Evolutionary conservation across 1,140 invertebrate genomes (phyloP).

Genomic region (Zaprionus camerounensis): DNA sequence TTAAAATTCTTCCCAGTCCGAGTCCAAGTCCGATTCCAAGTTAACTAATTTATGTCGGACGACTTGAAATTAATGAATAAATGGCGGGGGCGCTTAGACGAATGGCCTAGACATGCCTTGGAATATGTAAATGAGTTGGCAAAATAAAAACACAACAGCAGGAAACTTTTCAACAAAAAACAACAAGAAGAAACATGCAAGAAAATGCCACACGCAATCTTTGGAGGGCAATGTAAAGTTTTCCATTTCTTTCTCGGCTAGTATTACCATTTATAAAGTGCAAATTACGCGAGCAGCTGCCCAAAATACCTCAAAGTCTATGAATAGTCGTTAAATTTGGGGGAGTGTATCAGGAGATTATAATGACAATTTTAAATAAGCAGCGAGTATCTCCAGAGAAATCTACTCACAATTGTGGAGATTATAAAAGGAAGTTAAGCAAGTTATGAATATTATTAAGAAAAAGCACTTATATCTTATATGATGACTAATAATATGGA

Average conservation of each 20-base stretch:
- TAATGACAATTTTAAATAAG: slow-evolving; percentile 35
- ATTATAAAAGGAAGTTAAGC: slow-evolving; percentile 2
- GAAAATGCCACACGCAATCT: slow-evolving; percentile 74
- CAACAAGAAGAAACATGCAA: slow-evolving; percentile 53
- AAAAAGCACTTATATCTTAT: not conserved
- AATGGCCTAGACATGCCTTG: slow-evolving; percentile 60
- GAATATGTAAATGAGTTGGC: slow-evolving; percentile 75
- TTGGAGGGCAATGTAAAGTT: slow-evolving; percentile 76
- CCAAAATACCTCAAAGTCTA: slow-evolving; percentile 40
- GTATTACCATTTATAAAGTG: slow-evolving; percentile 65
- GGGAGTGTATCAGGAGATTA: slow-evolving; percentile 34
- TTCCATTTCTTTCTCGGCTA: slow-evolving; percentile 37
- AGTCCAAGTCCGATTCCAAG: slow-evolving; percentile 60
- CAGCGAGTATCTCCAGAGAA: slow-evolving; percentile 1
- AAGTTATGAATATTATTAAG: not conserved
- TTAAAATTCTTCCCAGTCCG: slow-evolving; percentile 71
- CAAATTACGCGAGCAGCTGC: slow-evolving; percentile 69
- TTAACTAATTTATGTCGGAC: slow-evolving; percentile 83
- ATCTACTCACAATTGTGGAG: slow-evolving; percentile 4
- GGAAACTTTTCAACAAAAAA: slow-evolving; percentile 44
- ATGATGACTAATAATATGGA: not conserved
- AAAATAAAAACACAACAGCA: slow-evolving; percentile 20
- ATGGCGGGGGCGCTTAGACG: slow-evolving; percentile 77
- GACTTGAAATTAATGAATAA: slow-evolving; percentile 83
- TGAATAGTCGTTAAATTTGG: slow-evolving; percentile 23